Percentiles rank a stretch among this genome's conserved stretches.
These are phyloP conservation scores for Xenopus laevis DNA, from an alignment of 2,113 vertebrate species.

Conservation along the genomic window DNA sequence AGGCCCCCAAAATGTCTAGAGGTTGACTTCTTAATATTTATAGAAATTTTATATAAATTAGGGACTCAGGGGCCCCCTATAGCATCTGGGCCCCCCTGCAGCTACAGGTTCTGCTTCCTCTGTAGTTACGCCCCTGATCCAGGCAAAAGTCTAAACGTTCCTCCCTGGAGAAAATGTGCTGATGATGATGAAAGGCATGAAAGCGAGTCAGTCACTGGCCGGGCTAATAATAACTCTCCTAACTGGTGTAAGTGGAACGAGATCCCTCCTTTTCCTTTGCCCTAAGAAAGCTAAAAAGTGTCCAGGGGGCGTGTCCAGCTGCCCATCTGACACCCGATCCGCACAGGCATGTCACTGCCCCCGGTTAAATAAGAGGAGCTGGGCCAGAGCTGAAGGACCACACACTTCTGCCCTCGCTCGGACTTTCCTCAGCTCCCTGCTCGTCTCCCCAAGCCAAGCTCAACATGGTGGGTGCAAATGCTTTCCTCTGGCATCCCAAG, in stretches of 20 bases:
- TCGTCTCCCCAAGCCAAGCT: constrained; percentile 56
- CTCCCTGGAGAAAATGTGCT: constrained; percentile 61
- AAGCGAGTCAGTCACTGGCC: constrained; percentile 56
- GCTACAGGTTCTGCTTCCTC: no score
- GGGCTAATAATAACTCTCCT: constrained; percentile 82
- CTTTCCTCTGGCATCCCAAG: constrained; percentile 6
- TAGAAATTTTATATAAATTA: no score
- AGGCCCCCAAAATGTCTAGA: no score
- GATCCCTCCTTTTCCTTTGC: constrained; percentile 79
- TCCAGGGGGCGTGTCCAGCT: constrained; percentile 60
- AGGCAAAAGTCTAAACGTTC: neutral
- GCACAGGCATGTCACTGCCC: constrained; percentile 69
- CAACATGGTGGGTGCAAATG: constrained; percentile 86
- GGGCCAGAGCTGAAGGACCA: constrained; percentile 71
- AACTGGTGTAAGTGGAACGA: constrained; percentile 63
- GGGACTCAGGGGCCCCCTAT: no score
- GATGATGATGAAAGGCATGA: constrained; percentile 51
- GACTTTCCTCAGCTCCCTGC: constrained; percentile 65
- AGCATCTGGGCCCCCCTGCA: no score
- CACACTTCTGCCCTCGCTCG: constrained; percentile 65
- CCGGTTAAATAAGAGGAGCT: constrained; percentile 81
- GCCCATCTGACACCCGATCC: constrained; percentile 75
- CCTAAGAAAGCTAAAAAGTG: constrained; percentile 97
- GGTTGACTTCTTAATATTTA: no score
- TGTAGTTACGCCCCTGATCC: no score